Percentiles rank a stretch among this genome's conserved stretches.
Conservation (phyloP, 1,140 invertebrate genomes). For the Meloidogyne exigua region DNA sequence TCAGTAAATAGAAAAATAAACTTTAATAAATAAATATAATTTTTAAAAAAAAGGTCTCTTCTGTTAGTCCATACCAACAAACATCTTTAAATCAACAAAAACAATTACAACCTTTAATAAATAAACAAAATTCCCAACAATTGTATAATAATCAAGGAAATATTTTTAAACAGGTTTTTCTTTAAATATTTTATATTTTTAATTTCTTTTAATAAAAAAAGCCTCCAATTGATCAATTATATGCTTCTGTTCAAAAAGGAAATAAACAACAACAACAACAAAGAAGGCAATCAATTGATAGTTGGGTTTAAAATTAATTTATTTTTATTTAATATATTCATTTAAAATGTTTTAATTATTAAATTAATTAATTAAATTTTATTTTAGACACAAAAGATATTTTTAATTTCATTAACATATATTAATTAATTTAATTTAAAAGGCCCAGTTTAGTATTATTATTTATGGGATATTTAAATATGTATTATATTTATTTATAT, state of each 20-base stretch:
- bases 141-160: not conserved
- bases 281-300: conserved; percentile 22
- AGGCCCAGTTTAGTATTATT: too few relatives aligned
- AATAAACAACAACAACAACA: not conserved
- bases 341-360: too few relatives aligned
- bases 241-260: conserved; percentile 22
- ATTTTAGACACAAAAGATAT: too few relatives aligned
- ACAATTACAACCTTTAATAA: not conserved
- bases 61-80: not conserved
- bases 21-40: too few relatives aligned
- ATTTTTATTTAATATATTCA: too few relatives aligned
- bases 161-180: not conserved
- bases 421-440: too few relatives aligned
- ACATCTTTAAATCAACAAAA: not conserved
- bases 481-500: too few relatives aligned
- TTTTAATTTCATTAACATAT: too few relatives aligned
- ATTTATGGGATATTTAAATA: too few relatives aligned
- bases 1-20: not conserved
- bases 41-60: not conserved
- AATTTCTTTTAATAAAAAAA: not conserved
- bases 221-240: conserved; percentile 11
- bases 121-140: not conserved
- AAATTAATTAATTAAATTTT: too few relatives aligned
- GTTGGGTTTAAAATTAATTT: conserved; percentile 14
- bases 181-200: not conserved